These are phyloP conservation scores for Andrena camellia DNA, from an alignment of 2,888 invertebrate species.

Conservation along the genomic window DNA sequence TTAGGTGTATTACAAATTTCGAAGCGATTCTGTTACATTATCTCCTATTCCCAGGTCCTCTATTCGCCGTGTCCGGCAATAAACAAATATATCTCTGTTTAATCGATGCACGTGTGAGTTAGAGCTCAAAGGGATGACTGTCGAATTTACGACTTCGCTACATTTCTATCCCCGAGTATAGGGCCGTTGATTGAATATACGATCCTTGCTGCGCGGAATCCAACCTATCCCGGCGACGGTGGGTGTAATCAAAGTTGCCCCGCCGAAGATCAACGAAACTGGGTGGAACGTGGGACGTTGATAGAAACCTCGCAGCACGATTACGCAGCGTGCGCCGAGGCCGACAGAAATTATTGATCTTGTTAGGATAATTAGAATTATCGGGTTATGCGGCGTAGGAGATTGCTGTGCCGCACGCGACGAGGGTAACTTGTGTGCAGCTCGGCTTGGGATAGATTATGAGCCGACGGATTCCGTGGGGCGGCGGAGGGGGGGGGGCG, in stretches of 20 bases:
- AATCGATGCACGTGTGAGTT: too few species aligned
- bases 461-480: slow-evolving; percentile 36
- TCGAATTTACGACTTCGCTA: too few species aligned
- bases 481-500: slow-evolving; percentile 1
- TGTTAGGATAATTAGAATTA: slow-evolving; percentile 80
- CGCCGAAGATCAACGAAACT: slow-evolving; percentile 14
- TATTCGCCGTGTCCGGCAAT: too few species aligned
- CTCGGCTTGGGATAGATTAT: slow-evolving; percentile 73
- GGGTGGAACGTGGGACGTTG: slow-evolving; percentile 1
- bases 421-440: slow-evolving; percentile 69
- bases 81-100: too few species aligned
- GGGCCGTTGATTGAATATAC: slow-evolving; percentile 44
- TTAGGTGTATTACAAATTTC: too few species aligned
- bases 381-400: slow-evolving; percentile 77
- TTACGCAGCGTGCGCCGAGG: slow-evolving; percentile 30
- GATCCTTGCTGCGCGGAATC: slow-evolving; percentile 32
- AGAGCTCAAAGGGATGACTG: too few species aligned
- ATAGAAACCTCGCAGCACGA: slow-evolving; percentile 48
- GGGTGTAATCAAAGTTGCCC: slow-evolving; percentile 20
- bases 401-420: slow-evolving; percentile 67
- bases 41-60: too few species aligned
- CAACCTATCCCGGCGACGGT: slow-evolving; percentile 3
- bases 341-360: slow-evolving; percentile 78
- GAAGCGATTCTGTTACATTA: too few species aligned
- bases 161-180: too few species aligned